These are phyloP conservation scores for Phalera bucephala DNA, from an alignment of 2,888 invertebrate genomes.

Conservation along the genomic window DNA sequence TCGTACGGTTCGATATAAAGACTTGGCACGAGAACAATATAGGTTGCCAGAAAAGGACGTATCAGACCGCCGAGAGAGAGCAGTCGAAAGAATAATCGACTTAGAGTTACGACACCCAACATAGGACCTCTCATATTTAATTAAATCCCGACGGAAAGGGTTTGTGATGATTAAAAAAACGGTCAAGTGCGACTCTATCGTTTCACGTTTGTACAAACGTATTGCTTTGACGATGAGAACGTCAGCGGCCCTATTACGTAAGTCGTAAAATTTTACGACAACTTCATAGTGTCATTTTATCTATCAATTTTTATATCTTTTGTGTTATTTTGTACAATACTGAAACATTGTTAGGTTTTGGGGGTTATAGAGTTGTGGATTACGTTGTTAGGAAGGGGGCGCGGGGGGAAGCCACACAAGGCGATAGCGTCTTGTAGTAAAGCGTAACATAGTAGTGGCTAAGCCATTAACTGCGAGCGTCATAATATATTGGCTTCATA, in stretches of 20 bases:
- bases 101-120: conserved; percentile 51
- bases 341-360: background rate
- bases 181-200: conserved; percentile 20
- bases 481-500: background rate
- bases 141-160: conserved; percentile 48
- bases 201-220: background rate
- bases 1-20: conserved; percentile 65
- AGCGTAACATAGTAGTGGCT: background rate
- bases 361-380: background rate
- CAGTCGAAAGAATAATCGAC: conserved; percentile 56
- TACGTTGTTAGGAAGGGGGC: background rate
- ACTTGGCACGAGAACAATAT: conserved; percentile 71
- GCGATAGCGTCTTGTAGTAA: background rate
- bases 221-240: background rate
- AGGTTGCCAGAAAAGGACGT: conserved; percentile 71
- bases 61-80: conserved; percentile 55
- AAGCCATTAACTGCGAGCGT: background rate
- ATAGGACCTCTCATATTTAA: conserved; percentile 58
- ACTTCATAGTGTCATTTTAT: background rate
- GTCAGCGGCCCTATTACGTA: background rate
- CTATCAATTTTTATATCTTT: background rate
- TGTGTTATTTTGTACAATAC: background rate
- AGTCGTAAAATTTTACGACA: conserved; percentile 1
- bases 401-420: background rate
- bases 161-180: conserved; percentile 38